Percentiles rank a stretch among this genome's conserved stretches.
Evolutionary conservation across 2,888 invertebrate genomes (phyloP).

Genomic region (Acleris holmiana): DNA sequence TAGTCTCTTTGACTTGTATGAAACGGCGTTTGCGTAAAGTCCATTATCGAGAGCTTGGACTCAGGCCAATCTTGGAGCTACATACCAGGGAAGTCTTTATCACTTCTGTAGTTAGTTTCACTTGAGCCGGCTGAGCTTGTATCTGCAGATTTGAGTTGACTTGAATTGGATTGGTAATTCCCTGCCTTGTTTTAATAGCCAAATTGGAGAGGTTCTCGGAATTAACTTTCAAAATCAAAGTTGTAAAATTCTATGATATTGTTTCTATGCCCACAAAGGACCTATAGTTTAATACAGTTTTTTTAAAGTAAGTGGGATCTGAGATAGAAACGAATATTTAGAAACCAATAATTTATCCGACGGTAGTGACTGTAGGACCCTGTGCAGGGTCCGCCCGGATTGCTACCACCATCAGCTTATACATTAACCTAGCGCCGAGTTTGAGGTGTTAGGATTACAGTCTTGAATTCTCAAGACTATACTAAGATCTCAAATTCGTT

Average conservation of each 20-base stretch:
- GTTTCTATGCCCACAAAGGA: too few relatives aligned
- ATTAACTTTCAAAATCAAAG: background rate
- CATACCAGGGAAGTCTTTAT: slow-evolving; percentile 1
- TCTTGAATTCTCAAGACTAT: too few relatives aligned
- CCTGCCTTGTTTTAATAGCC: background rate
- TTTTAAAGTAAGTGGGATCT: too few relatives aligned
- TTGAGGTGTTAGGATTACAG: too few relatives aligned
- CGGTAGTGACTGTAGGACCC: too few relatives aligned
- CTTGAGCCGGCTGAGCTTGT: background rate
- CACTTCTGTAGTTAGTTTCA: slow-evolving; percentile 7
- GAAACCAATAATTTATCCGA: too few relatives aligned
- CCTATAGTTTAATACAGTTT: too few relatives aligned
- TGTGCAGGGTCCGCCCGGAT: too few relatives aligned
- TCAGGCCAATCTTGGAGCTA: slow-evolving; percentile 10
- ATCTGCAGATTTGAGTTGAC: slow-evolving; percentile 2
- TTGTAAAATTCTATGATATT: background rate
- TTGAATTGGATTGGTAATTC: slow-evolving; percentile 2
- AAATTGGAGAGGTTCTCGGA: background rate
- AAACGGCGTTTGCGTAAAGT: background rate
- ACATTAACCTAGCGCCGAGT: too few relatives aligned
- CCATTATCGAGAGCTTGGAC: slow-evolving; percentile 22
- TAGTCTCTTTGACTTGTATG: slow-evolving; percentile 7
- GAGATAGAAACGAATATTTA: too few relatives aligned
- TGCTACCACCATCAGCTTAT: too few relatives aligned
- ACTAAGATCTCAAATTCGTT: too few relatives aligned